Conservation (phyloP, 2,888 invertebrate genomes). For the Meiosimyza platycephala region DNA sequence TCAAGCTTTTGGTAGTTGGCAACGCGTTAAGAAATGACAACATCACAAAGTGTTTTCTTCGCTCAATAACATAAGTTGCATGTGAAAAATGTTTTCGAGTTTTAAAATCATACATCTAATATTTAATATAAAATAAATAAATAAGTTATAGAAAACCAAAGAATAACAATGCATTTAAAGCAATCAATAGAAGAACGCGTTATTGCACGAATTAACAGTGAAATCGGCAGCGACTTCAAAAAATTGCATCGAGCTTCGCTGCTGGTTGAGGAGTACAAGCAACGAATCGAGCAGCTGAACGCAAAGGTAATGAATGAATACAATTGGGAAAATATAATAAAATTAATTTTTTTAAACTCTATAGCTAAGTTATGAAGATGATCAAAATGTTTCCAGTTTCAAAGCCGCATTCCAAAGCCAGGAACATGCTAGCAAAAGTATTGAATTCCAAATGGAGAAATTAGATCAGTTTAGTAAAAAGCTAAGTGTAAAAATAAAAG, state of each 20-base stretch:
- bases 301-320: constrained; percentile 52
- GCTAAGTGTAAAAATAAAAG: constrained; percentile 70
- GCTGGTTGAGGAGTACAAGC: constrained; percentile 64
- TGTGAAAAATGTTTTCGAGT: too few relatives aligned
- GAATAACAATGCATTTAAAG: constrained; percentile 49
- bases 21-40: too few relatives aligned
- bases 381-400: constrained; percentile 74
- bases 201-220: constrained; percentile 69
- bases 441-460: constrained; percentile 69
- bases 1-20: too few relatives aligned
- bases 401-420: constrained; percentile 75
- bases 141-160: neutral
- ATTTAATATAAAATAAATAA: neutral
- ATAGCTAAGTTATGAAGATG: constrained; percentile 75
- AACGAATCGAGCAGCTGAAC: constrained; percentile 53
- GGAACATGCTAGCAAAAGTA: constrained; percentile 68
- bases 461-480: constrained; percentile 64
- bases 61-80: too few relatives aligned
- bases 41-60: too few relatives aligned
- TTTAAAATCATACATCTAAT: too few relatives aligned
- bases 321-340: neutral
- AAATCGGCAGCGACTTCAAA: constrained; percentile 70
- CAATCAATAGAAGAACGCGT: constrained; percentile 62
- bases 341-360: constrained; percentile 37
- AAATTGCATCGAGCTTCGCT: constrained; percentile 70